Base-by-base conservation (phyloP, 2,113 vertebrate genomes). In the Cephalopterus ornatus region DNA sequence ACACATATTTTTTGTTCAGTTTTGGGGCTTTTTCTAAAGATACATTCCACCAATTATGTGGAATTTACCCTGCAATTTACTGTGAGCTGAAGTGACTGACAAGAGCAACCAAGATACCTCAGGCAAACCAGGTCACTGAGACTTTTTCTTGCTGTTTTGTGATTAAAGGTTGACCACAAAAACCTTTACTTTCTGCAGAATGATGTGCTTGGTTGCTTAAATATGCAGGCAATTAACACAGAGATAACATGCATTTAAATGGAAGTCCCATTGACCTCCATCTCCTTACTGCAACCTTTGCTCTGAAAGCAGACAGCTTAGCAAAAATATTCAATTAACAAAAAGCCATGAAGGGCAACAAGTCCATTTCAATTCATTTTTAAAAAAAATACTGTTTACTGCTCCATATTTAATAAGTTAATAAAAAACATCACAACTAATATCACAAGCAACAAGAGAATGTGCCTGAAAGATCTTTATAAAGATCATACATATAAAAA, bases 241-340 rank as follows among this genome's bases (percentile, higher is more conserved):
- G 67, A 94, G 91, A 94, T 95, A 95, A 87, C 93, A 89, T 82
- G 70, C 77, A 87, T 95, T 96, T 96, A 93, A 95, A 89, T 79
- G 32, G 62, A 42, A 19, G 70, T 85, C 62, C 53, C 47, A 82
- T 17, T 91, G 93, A 96, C 91, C 89, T 52, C 62, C 32, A 91
- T 79, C 81, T 91, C 85, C 77, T 65, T 44, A 30, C 53, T 68
- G 37, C 58, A 94, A 79, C 74, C 84, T 87, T 70, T 93, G 62
- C 61, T 88, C 93, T 92, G 37, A 72, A 93, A 96, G 53, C 28
- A 72, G 56, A 68, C 27, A 89, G 81, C 81, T 93, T 85, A 70
- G 81, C 62, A 95, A 95, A 92, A 95, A 91, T 76, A 94, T 88
- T 94, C 66, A 92, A 91, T 96, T 96, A 91, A 94, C 87, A 92